phyloP scores from a whole-genome alignment of 2,797 vertebrate species.

The Pteronotus mesoamericanus region DNA sequence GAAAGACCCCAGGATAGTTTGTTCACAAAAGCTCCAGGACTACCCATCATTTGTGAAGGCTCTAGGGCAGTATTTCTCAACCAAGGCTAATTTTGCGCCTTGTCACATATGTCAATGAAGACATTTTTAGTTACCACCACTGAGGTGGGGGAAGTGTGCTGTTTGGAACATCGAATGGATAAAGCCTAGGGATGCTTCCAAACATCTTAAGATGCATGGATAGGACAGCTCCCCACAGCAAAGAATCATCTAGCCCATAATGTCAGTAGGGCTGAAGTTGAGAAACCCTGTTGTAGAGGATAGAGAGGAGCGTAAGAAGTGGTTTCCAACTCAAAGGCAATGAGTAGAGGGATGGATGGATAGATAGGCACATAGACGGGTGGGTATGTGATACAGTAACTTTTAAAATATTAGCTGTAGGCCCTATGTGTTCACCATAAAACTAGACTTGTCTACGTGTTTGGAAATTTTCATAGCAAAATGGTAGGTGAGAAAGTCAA shows the following conservation, averaged over 20 bases:
- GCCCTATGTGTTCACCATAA: background rate
- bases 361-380: background rate
- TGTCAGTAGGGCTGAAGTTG: background rate
- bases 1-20: background rate
- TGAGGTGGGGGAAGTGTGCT: background rate
- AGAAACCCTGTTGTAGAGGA: background rate
- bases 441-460: background rate
- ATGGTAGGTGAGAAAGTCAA: background rate
- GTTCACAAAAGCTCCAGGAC: background rate
- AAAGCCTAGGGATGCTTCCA: background rate
- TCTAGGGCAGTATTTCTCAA: background rate
- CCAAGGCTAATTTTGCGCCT: background rate
- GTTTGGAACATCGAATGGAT: background rate
- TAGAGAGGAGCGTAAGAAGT: background rate
- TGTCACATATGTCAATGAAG: background rate
- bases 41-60: background rate
- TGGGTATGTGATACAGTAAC: background rate
- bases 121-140: background rate
- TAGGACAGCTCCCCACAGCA: too few species aligned
- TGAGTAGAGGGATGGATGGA: background rate
- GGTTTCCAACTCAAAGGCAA: background rate
- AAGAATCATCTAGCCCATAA: background rate
- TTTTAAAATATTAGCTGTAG: background rate
- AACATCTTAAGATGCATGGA: background rate
- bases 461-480: constrained; percentile 16